Base-by-base conservation (phyloP, 1,140 invertebrate genomes). In the Tetranychus cinnabarinus region DNA sequence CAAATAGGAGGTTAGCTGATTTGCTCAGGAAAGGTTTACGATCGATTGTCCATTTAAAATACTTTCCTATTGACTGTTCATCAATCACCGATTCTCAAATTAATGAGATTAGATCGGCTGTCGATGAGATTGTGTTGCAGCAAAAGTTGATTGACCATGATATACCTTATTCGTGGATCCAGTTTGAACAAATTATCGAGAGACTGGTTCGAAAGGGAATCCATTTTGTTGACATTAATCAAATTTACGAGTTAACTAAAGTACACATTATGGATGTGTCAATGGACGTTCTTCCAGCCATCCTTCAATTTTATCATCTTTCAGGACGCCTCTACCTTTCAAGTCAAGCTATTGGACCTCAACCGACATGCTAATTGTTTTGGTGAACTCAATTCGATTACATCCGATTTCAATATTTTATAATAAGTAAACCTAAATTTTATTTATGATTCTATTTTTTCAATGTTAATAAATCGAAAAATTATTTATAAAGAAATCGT, bases 231-330 rank as follows among this genome's bases (percentile, higher is more conserved):
- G 67, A 72, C 13, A 65, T 68, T 58, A 68, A 69, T 59, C 65
- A 67, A 58, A 23, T 64, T 12, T 45, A 58, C 37, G 63, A 64
- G 36, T 35, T 64, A 13, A 61, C 52, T 7, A 45, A 36, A 35
- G 56, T 52, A 2, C 52, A 57, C n/a, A 39, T 64, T 23, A 60
- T 58, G 33, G 47, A 23, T 3, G 70, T 75, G n/a, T 64, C 66
- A 13, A 67, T 67, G 7, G 67, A 68, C 36, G 72, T 72, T 60
- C 66, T 76, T n/a, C 63, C 67, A 47, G 70, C 72, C 4, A 67
- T 74, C 66, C 61, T 76, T 12, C 67, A 73, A 58, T 75, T 75
- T 62, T 73, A 72, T 62, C 73, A 76, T 62, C 72, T 74, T 63
- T 68, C 66, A 47, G 67, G 65, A 1, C 66, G 65, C 59, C 48